phyloP scores from a whole-genome alignment of 2,113 vertebrate species.

The Peromyscus polionotus region DNA sequence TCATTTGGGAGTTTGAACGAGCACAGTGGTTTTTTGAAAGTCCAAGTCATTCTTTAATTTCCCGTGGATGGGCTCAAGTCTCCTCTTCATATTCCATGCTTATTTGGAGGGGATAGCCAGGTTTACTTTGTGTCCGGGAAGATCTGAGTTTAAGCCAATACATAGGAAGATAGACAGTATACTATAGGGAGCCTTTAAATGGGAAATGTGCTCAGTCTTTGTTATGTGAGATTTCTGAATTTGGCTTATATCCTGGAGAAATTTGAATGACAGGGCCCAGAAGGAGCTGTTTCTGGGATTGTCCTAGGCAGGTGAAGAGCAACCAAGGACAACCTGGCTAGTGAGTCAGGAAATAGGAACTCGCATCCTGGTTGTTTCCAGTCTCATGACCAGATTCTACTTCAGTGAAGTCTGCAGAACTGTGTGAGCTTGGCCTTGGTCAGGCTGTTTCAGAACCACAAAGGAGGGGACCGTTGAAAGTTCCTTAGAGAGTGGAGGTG shows the following conservation, averaged over 20 bases:
- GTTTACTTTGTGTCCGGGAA: not conserved
- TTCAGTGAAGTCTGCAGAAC: not conserved
- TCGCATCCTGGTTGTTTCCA: not conserved
- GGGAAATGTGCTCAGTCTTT: not conserved
- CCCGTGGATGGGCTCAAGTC: fast-evolving
- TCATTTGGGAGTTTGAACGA: constrained; percentile 8
- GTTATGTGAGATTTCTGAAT: not conserved
- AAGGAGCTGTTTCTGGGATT: not conserved
- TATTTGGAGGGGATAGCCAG: not conserved
- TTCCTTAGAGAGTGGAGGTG: not conserved
- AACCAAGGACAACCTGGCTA: not conserved
- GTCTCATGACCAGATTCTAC: not conserved
- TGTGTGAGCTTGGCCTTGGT: not conserved
- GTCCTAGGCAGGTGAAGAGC: not conserved
- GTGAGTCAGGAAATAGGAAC: not conserved
- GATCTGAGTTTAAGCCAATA: not conserved
- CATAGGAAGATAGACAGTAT: not conserved
- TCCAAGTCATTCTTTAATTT: not conserved
- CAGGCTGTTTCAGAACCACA: not conserved
- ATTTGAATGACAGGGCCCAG: not conserved
- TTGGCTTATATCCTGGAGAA: not conserved
- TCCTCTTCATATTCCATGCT: not conserved
- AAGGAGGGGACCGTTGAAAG: not conserved
- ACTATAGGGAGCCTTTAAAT: not conserved
- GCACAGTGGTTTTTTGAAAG: not conserved